Base-by-base conservation (phyloP, 2,113 vertebrate species). In the Ophthalmolycus amberensis region DNA sequence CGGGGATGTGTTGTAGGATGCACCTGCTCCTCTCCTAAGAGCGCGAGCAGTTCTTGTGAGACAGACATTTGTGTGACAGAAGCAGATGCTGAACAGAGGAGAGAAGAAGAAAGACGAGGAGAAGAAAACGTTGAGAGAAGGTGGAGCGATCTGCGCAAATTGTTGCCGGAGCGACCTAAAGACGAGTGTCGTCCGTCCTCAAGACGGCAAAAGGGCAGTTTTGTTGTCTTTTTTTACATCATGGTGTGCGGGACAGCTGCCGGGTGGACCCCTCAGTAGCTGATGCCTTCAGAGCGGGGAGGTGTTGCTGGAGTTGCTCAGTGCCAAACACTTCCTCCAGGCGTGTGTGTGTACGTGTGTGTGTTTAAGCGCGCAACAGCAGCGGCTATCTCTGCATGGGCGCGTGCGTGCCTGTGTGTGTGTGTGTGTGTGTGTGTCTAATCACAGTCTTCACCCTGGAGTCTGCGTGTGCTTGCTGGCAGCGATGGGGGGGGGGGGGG, bases 311-410 rank as follows among this genome's bases (percentile, higher is more conserved):
- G 80, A 80, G 85, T 48, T 56, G 54, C 44, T 73, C 38, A 14
- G 62, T 88, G 74, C 79, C 86, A 71, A 89, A 76, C 75, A 56
- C 75, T 8, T 52, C 50, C 20, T 52, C 18, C 50, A 71, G 64
- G 64, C 65, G 68, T 29, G n/a, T 62, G 77, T 46, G 44, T 15
- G 44, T 44, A 14, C 15, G 44, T 15, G 44, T 46, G 44, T 46
- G 44, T 16, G 40, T 18, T 9, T 37, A 50, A 62, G 75, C 37
- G 29, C 42, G 68, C 38, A 63, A 5, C 40, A 42, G 9, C 48
- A 50, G 80, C 37, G 14, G 10, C n/a, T 27, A 50, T 50, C 15
- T 76, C 58, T 69, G 63, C 37, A 48, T 63, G 77, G 3, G 63
- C 15, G 56, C 5, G 62, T 42, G 48, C 3, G 68, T 48, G 65